Evolutionary conservation across 2,888 invertebrate genomes (phyloP), one percentile per base, ranked within the genome.

Genomic region (Onthophagus sagittarius): DNA sequence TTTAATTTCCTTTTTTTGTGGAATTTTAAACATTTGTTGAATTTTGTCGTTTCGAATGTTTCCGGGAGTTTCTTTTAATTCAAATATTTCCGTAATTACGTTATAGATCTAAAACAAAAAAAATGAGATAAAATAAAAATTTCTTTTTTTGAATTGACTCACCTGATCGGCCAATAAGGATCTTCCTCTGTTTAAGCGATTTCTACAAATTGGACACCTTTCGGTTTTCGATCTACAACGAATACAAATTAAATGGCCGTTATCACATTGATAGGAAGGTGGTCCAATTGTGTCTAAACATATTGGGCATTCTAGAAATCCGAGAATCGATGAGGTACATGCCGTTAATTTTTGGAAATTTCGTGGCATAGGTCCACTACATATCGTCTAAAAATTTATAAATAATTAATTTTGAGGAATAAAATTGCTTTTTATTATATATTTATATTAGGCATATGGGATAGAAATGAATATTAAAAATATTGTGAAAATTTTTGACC

Each of bases 221-320:
- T 88, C 86, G 15, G 90, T 87, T 80, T 89, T 89, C 13, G 88
- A 84, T 78, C 90, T 88, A 79, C 91, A 91, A 74, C 86, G 86
- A 53, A 87, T 85, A 81, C 91, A 91, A 67, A 91, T 86, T 75
- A 91, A 85, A 81, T 91, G 91, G 0, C 91, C 91, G 79, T 90
- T 89, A 72, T 89, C 89, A 79, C 91, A 91, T 79, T 91, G 91
- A 77, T 89, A 87, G 0, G 88, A 88, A 3, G 91, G 91, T 9
- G 91, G 89, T 62, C 86, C 82, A 74, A 90, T 89, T 71, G 89
- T 90, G 77, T 90, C 89, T 78, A 90, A 83, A 79, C 91, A 91
- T 65, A 91, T 87, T 15, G 91, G 91, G 79, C 91, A 91, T 80
- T 91, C 91, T 76, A 91, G 83, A 77, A 87, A 84, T 71, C 84